Base-by-base conservation (phyloP, 2,797 vertebrate genomes). In the Dallia pectoralis region DNA sequence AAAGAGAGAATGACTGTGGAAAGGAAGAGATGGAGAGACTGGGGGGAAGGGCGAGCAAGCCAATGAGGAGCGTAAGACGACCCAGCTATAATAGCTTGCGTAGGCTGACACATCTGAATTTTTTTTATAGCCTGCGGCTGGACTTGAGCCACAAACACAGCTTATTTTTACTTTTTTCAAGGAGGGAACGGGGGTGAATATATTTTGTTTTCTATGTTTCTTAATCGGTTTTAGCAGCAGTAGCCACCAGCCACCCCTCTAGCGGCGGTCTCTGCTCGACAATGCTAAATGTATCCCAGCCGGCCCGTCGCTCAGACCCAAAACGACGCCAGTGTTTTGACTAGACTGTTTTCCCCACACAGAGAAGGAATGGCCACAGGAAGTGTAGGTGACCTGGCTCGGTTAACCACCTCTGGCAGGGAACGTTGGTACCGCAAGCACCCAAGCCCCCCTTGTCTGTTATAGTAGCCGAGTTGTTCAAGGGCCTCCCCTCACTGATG, bases 251-350 rank as follows among this genome's bases (percentile, higher is more conserved):
- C 51, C 87, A 86, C 89, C 87, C 82, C 85, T 86, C 76, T 76
- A 86, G 82, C 82, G 84, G 81, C 87, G 81, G 84, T n/a, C 11
- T 19, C 18, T 75, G 76, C 66, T 63, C 79, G 18, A 22, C 40
- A 29, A 81, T 89, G 84, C 93, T 94, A 94, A 91, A 93, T 93
- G 87, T 91, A 89, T 89, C 91, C 74, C 75, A n/a, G 75, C 76
- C 76, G 59, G 74, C 76, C 76, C 76, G 59, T 81, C 72, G 81
- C 87, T 89, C 82, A 84, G 89, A 81, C 87, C 89, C 83, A 84
- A 90, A 89, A 73, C 87, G 84, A 86, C 89, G 89, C 90, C 88
- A 93, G 94, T 94, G 93, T 94, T 94, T 94, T 94, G 89, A 92
- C 93, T 93, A 93, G 92, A 94, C 93, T 92, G 93, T 93, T 93